Base-by-base conservation (phyloP, 2,888 invertebrate genomes). In the Drosophila peninsularis region DNA sequence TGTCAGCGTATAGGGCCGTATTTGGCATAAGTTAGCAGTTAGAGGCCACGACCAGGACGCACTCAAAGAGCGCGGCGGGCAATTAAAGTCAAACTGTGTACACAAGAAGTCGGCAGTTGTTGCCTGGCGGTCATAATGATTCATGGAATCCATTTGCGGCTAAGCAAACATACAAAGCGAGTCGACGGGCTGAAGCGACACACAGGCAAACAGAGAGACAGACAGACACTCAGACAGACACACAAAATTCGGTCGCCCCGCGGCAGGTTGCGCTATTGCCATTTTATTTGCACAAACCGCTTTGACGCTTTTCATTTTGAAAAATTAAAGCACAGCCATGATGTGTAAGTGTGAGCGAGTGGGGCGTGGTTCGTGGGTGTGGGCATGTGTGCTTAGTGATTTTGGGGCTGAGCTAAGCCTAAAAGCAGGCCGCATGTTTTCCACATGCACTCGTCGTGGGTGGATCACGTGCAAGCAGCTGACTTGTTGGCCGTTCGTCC, bases 101-200 rank as follows among this genome's bases (percentile, higher is more conserved):
- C 76, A 76, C 32, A 67, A 39, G 62, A 54, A 71, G 80, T 69
- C 71, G 60, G 64, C 68, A 62, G 52, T 68, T 62, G 57, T 37
- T 56, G 81, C 54, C 70, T 63, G 78, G 42, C 66, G 56, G 62
- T 61, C 63, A 64, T 75, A 74, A 74, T 71, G 65, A 63, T 73
- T 78, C 67, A 71, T 71, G 81, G 69, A 71, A 79, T 78, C 71
- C 78, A 81, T 79, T 81, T 79, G 79, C 55, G 62, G 66, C 60
- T 71, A 66, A 71, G 67, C 65, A 74, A 79, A 81, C 75, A 78
- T 34, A 57, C 42, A 19, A 45, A 11, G 30, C 30, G 30, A 10
- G 30, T 9, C 30, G 10, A 30, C 27, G 5, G 27, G 6, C 27
- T 6, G 27, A 17, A 5, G 21, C 19, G 47, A 42, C 39, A 41